Conservation (phyloP, 1,140 invertebrate species). For the Drosophila insularis region DNA sequence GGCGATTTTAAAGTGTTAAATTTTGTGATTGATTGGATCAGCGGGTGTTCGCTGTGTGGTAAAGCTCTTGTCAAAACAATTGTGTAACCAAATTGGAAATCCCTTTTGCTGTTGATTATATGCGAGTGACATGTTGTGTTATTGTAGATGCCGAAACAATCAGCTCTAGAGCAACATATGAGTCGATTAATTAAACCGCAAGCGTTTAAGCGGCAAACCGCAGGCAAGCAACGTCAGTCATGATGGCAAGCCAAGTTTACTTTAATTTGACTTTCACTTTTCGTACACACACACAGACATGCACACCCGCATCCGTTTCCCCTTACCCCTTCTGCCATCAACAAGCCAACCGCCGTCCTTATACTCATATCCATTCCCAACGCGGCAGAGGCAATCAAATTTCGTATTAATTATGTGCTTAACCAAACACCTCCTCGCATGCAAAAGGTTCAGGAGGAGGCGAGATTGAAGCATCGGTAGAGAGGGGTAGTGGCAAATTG, state of each 20-base stretch:
- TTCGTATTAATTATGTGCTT: constrained; percentile 80
- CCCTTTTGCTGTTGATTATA: background rate
- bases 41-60: too few relatives aligned
- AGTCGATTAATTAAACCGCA: constrained; percentile 79
- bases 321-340: background rate
- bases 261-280: constrained; percentile 74
- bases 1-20: too few relatives aligned
- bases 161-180: constrained; percentile 36
- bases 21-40: too few relatives aligned
- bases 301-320: constrained; percentile 4
- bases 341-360: constrained; percentile 3
- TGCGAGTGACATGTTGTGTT: background rate
- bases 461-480: background rate
- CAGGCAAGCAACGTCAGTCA: constrained; percentile 38
- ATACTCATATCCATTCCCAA: constrained; percentile 44
- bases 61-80: too few relatives aligned
- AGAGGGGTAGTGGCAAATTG: constrained; percentile 48
- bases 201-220: constrained; percentile 73
- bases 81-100: too few relatives aligned
- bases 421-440: constrained; percentile 68
- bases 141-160: background rate
- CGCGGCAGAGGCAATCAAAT: constrained; percentile 76
- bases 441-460: constrained; percentile 12
- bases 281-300: constrained; percentile 13
- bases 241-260: constrained; percentile 57